Evolutionary conservation across 2,113 vertebrate genomes (phyloP).

Genomic region (Tragulus kanchil): DNA sequence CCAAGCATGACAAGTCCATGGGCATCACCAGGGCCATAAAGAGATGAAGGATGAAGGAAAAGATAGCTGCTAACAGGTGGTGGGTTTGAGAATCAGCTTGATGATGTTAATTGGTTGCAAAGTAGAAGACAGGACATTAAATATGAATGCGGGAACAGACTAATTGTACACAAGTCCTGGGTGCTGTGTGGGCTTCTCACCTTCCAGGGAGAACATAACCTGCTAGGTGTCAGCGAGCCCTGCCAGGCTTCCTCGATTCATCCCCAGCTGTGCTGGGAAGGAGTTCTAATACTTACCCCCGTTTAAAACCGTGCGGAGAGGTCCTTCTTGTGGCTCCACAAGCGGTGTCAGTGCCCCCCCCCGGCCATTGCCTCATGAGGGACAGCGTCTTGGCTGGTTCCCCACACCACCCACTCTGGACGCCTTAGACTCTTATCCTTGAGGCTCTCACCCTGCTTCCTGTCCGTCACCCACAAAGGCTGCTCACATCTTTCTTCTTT

Average conservation of each 20-base stretch:
- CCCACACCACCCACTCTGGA: background rate
- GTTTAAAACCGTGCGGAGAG: too few species aligned
- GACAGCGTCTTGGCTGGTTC: background rate
- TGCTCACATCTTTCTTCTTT: background rate
- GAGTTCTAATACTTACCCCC: background rate
- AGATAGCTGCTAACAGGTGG: background rate
- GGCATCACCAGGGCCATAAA: background rate
- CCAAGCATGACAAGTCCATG: background rate
- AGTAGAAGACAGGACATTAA: slow-evolving; percentile 75
- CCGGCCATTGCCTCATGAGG: background rate
- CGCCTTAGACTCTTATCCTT: accelerated
- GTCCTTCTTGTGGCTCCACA: background rate
- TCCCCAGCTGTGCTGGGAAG: background rate
- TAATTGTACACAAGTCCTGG: background rate
- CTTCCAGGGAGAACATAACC: background rate
- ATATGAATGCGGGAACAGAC: slow-evolving; percentile 72
- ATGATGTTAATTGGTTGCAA: slow-evolving; percentile 69
- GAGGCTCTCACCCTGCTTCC: too few species aligned
- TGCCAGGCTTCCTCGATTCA: background rate
- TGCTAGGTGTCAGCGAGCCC: background rate
- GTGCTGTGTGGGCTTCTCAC: background rate
- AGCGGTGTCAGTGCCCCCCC: background rate
- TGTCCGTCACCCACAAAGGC: background rate
- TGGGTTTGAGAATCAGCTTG: slow-evolving; percentile 55
- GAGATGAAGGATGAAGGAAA: background rate